phyloP scores from a whole-genome alignment of 2,888 invertebrate species.

The Odontocolon sp. region DNA sequence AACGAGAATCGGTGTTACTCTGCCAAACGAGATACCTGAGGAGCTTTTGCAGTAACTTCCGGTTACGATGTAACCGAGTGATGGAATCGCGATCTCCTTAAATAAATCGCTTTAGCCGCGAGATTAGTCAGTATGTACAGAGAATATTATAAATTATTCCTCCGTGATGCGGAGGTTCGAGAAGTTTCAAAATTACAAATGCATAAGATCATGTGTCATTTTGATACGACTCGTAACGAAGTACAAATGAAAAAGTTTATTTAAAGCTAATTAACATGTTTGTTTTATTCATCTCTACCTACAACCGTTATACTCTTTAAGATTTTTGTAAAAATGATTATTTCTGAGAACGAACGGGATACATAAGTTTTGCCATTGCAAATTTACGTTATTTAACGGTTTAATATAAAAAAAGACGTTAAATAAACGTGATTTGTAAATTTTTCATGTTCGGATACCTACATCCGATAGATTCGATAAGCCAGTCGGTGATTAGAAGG shows the following conservation, averaged over 20 bases:
- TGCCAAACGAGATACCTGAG: constrained; percentile 68
- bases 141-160: constrained; percentile 41
- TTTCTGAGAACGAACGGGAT: too few relatives aligned
- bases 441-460: too few relatives aligned
- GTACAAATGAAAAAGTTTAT: constrained; percentile 64
- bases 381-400: too few relatives aligned
- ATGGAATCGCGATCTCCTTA: constrained; percentile 40
- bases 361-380: too few relatives aligned
- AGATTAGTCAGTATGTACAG: constrained; percentile 56
- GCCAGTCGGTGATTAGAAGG: too few relatives aligned
- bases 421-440: too few relatives aligned
- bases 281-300: neutral
- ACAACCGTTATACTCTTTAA: too few relatives aligned
- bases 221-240: constrained; percentile 42
- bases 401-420: too few relatives aligned
- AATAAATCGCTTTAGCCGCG: constrained; percentile 23
- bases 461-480: too few relatives aligned
- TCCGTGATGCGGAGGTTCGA: constrained; percentile 16
- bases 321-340: too few relatives aligned
- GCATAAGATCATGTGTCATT: constrained; percentile 18
- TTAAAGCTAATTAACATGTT: constrained; percentile 52
- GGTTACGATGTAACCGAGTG: neutral
- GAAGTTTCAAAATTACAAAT: constrained; percentile 27
- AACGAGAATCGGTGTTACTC: constrained; percentile 71
- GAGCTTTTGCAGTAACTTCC: constrained; percentile 65